Conservation (phyloP, 2,888 invertebrate species). For the Amblyjoppa proteus region DNA sequence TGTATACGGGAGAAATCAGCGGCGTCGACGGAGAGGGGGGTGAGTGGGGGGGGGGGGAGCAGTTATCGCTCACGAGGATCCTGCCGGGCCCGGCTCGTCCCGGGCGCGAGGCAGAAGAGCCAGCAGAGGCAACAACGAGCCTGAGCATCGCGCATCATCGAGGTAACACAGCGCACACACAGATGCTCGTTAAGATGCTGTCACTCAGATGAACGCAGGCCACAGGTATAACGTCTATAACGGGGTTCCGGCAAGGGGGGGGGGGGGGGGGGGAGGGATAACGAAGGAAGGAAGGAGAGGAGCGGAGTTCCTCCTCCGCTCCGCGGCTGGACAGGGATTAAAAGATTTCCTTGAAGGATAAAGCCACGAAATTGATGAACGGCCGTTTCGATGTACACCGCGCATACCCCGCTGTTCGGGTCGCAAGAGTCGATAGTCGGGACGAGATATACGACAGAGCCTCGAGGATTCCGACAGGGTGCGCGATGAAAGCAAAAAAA, state of each 20-base stretch:
- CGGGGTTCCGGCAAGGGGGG: constrained; percentile 59
- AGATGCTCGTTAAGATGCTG: constrained; percentile 84
- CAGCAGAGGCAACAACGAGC: constrained; percentile 50
- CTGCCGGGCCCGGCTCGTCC: constrained; percentile 35
- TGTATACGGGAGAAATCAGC: background rate
- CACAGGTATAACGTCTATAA: constrained; percentile 70
- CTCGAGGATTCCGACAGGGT: background rate
- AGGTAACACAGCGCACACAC: constrained; percentile 48
- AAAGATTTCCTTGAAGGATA: constrained; percentile 77
- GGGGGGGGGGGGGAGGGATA: constrained; percentile 3
- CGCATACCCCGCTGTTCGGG: constrained; percentile 50
- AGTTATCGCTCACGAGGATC: constrained; percentile 46
- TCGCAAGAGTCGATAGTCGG: constrained; percentile 40
- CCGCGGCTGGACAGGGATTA: constrained; percentile 71
- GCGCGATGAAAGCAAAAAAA: background rate
- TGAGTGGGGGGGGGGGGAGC: constrained; percentile 21
- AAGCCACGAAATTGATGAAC: constrained; percentile 76
- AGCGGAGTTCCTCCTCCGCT: constrained; percentile 48
- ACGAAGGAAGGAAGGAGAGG: background rate
- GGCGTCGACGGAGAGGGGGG: background rate
- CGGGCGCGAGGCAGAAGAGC: constrained; percentile 26
- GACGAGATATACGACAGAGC: constrained; percentile 23
- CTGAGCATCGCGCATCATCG: constrained; percentile 36
- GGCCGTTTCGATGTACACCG: constrained; percentile 44
- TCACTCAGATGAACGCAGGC: constrained; percentile 75